Conservation (phyloP, 2,797 vertebrate genomes). For the Amblyopsis hoosieri region DNA sequence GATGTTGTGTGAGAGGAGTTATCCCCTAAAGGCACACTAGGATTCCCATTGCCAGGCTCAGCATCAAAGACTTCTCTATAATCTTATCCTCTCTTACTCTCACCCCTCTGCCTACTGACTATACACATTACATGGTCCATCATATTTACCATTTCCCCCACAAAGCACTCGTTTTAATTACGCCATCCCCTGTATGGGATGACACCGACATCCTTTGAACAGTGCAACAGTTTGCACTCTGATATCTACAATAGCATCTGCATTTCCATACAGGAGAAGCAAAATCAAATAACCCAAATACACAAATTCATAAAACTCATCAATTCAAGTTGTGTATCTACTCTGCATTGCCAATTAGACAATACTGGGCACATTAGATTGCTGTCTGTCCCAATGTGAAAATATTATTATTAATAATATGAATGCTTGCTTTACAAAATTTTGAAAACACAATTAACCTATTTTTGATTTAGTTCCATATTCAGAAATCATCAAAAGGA, state of each 20-base stretch:
- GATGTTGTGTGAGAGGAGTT: slow-evolving; percentile 75
- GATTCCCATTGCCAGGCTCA: slow-evolving; percentile 72
- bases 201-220: slow-evolving; percentile 31
- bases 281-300: not conserved
- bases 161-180: slow-evolving; percentile 47
- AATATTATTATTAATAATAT: not conserved
- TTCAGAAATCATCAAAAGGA: slow-evolving; percentile 17
- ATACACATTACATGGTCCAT: slow-evolving; percentile 61
- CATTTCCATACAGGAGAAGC: slow-evolving; percentile 11
- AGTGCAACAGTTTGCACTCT: slow-evolving; percentile 23
- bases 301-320: no score
- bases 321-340: no score
- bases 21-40: slow-evolving; percentile 73
- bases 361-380: no score
- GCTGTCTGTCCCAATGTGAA: not conserved
- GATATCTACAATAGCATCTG: slow-evolving; percentile 23
- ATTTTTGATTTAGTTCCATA: not conserved
- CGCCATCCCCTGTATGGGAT: slow-evolving; percentile 45
- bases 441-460: not conserved
- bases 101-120: slow-evolving; percentile 56
- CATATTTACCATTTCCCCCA: slow-evolving; percentile 40
- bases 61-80: slow-evolving; percentile 78
- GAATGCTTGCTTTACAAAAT: not conserved
- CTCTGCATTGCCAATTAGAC: no score
- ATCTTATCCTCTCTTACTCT: slow-evolving; percentile 72